Conservation (phyloP, 2,797 vertebrate species). For the Lepidocolaptes lacrymiger region DNA sequence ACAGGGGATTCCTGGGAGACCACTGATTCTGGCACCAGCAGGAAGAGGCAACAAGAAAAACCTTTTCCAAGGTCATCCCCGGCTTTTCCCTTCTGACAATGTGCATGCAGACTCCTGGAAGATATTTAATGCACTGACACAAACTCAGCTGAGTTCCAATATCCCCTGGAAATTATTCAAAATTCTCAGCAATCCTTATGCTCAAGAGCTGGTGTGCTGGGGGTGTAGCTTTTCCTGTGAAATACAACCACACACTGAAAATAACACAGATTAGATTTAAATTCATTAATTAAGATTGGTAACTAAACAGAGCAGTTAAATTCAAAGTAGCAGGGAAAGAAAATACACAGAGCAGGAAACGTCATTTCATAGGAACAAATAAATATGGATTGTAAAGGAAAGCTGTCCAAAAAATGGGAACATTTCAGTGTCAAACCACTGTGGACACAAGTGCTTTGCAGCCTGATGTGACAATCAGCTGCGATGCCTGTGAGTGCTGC, state of each 20-base stretch:
- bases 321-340: background rate
- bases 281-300: background rate
- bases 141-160: background rate
- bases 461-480: background rate
- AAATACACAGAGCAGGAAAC: background rate
- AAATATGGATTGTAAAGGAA: background rate
- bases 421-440: background rate
- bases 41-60: background rate
- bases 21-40: background rate
- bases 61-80: background rate
- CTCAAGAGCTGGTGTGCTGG: background rate
- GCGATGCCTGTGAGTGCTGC: background rate
- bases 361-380: background rate
- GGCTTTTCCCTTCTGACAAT: background rate
- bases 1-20: slow-evolving; percentile 1
- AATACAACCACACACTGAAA: background rate
- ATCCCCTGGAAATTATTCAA: background rate
- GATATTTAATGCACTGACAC: background rate
- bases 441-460: background rate
- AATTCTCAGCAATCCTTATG: background rate
- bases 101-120: background rate
- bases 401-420: background rate
- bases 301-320: background rate
- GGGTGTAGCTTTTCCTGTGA: background rate
- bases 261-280: background rate